These are phyloP conservation scores for Hypotaenidia okinawae DNA, from an alignment of 2,797 vertebrate genomes.

Conservation along the genomic window DNA sequence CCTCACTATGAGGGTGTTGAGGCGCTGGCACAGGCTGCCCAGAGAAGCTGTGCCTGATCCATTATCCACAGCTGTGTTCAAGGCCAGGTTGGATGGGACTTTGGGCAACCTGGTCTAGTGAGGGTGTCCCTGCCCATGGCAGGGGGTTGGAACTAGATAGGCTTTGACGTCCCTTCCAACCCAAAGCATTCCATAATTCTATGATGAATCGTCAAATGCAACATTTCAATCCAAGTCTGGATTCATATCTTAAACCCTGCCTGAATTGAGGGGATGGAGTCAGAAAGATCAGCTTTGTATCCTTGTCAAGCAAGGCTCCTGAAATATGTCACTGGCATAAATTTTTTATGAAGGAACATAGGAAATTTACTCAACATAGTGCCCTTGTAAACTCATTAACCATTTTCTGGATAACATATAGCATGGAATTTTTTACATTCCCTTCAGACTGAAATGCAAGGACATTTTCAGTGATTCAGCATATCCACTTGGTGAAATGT, in stretches of 20 bases:
- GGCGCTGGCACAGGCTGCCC: too few relatives aligned
- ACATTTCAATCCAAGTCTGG: neutral
- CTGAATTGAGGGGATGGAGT: neutral
- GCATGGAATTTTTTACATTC: neutral
- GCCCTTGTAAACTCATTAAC: neutral
- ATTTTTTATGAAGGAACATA: neutral
- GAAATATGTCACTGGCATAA: neutral
- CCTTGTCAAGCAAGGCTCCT: neutral
- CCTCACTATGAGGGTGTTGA: too few relatives aligned
- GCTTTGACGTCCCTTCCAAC: too few relatives aligned
- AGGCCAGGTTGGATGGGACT: too few relatives aligned
- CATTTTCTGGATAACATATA: neutral
- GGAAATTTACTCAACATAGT: neutral
- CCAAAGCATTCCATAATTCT: too few relatives aligned
- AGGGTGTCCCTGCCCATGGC: too few relatives aligned
- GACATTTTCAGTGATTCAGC: neutral
- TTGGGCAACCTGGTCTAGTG: too few relatives aligned
- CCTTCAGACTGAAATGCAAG: neutral
- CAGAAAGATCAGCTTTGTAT: neutral
- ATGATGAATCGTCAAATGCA: neutral
- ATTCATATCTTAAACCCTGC: neutral
- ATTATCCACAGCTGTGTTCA: too few relatives aligned
- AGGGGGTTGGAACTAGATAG: too few relatives aligned
- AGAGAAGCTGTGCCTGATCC: too few relatives aligned
- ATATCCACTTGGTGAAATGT: neutral